Conservation (phyloP, 2,888 invertebrate species). For the Platycnemis pennipes region DNA sequence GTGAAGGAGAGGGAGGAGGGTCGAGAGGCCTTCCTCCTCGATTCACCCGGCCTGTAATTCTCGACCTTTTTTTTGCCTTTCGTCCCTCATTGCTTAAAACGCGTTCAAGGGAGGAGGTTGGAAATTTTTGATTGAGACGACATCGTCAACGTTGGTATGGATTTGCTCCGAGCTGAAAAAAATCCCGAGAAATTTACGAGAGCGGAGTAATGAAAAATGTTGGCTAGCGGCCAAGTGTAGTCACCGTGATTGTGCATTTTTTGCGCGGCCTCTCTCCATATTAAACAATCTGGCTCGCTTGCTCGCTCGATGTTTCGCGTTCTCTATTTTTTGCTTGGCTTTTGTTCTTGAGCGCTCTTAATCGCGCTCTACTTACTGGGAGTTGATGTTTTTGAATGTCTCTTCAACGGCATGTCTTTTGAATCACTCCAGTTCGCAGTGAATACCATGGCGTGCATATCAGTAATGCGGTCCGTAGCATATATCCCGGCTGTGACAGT, state of each 20-base stretch:
- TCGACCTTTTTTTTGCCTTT: background rate
- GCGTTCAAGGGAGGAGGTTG: background rate
- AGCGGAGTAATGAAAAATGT: background rate
- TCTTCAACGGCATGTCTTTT: background rate
- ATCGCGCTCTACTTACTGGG: background rate
- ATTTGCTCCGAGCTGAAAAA: background rate
- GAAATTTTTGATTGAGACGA: background rate
- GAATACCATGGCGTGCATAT: background rate
- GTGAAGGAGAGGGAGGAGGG: background rate
- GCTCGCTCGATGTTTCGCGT: background rate
- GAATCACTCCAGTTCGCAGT: background rate
- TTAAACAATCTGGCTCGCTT: constrained; percentile 22
- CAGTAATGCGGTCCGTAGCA: background rate
- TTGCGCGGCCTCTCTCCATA: background rate
- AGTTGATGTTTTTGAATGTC: background rate
- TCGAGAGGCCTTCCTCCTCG: background rate
- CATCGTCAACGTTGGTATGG: constrained; percentile 1
- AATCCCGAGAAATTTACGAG: background rate
- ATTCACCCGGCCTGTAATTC: background rate
- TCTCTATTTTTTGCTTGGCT: background rate
- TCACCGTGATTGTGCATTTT: background rate
- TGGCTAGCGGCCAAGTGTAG: background rate
- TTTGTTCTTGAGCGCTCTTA: background rate
- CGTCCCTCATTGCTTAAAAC: background rate
- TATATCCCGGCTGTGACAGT: background rate